phyloP scores from a whole-genome alignment of 2,888 invertebrate species.

The Pollenia griseotomentosa region DNA sequence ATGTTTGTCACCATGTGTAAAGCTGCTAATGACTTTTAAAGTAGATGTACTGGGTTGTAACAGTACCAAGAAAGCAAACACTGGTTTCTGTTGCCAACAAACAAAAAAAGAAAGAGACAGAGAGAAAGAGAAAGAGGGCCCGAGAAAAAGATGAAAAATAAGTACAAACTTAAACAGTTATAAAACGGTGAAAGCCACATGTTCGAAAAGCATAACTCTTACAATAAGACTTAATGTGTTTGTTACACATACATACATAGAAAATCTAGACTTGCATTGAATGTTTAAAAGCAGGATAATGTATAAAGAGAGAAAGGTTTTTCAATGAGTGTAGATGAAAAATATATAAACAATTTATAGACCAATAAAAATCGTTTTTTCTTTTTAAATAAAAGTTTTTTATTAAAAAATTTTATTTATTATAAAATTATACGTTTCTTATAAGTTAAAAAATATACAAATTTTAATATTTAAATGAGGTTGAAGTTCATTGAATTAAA shows the following conservation, averaged over 20 bases:
- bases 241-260: neutral
- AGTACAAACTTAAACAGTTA: slow-evolving; percentile 28
- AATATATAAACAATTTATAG: too few species aligned
- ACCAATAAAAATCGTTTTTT: too few species aligned
- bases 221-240: slow-evolving; percentile 21
- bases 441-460: too few species aligned
- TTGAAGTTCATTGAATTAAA: too few species aligned
- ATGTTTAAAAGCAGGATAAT: too few species aligned
- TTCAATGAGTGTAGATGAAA: too few species aligned
- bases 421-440: too few species aligned
- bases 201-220: slow-evolving; percentile 65
- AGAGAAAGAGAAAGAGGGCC: neutral
- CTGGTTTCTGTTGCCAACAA: neutral
- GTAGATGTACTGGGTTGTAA: slow-evolving; percentile 65
- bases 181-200: slow-evolving; percentile 54
- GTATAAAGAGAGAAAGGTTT: too few species aligned
- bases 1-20: slow-evolving; percentile 74
- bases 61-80: slow-evolving; percentile 7
- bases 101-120: neutral
- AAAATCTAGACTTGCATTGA: too few species aligned
- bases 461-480: too few species aligned
- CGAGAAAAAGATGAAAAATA: neutral
- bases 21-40: slow-evolving; percentile 83
- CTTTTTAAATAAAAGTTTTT: too few species aligned
- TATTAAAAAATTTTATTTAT: too few species aligned